Evolutionary conservation across 1,140 invertebrate species (phyloP).

Genomic region (Pogonus chalceus): DNA sequence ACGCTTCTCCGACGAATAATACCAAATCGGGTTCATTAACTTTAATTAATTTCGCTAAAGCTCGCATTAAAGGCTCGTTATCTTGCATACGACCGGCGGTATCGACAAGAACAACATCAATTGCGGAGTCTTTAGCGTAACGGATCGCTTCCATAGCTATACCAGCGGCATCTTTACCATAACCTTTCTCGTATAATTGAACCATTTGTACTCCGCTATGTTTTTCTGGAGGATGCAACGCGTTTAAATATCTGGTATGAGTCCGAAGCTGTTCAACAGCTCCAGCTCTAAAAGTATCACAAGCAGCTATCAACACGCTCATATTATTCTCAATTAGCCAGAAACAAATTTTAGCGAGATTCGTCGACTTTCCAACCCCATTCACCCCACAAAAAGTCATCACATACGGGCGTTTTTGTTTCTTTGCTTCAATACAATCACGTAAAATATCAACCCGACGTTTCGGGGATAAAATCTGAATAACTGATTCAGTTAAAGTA

Average conservation of each 20-base stretch:
- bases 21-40: constrained; percentile 94
- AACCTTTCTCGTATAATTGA: constrained; percentile 94
- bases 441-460: constrained; percentile 92
- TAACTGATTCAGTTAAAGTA: constrained; percentile 71
- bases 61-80: constrained; percentile 97
- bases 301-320: constrained; percentile 93
- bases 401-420: constrained; percentile 76
- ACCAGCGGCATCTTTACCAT: constrained; percentile 96
- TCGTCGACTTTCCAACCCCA: constrained; percentile 99
- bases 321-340: constrained; percentile 98
- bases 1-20: constrained; percentile 95
- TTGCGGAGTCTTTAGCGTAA: constrained; percentile 66
- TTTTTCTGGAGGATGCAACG: constrained; percentile 74
- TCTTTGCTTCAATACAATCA: constrained; percentile 86
- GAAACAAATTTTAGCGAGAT: constrained; percentile 98
- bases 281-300: constrained; percentile 98
- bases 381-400: constrained; percentile 98
- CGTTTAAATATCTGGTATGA: constrained; percentile 88
- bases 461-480: constrained; percentile 89
- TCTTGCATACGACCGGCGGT: constrained; percentile 99
- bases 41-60: constrained; percentile 82
- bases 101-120: constrained; percentile 92
- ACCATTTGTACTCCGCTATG: constrained; percentile 71
- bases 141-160: constrained; percentile 96
- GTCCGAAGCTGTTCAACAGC: constrained; percentile 97